phyloP scores from a whole-genome alignment of 1,140 invertebrate genomes.

The Halictus rubicundus region DNA sequence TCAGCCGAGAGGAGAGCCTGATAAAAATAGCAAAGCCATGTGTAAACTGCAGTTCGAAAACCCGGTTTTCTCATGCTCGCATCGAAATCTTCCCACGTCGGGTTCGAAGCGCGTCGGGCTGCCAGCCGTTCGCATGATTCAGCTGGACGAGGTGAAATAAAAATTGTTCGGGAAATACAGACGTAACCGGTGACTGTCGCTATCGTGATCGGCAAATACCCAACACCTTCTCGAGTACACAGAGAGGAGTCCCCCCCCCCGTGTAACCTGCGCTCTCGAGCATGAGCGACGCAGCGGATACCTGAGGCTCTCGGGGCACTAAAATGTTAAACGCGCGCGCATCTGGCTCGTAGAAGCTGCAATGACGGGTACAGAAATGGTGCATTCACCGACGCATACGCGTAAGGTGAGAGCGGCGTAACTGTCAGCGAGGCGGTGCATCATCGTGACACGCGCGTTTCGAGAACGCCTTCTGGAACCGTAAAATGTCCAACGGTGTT shows the following conservation, averaged over 20 bases:
- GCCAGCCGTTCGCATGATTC: not conserved
- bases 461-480: constrained; percentile 15
- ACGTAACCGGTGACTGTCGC: constrained; percentile 20
- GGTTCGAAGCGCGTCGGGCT: not conserved
- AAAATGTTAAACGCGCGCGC: not conserved
- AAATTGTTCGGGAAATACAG: not conserved
- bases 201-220: constrained; percentile 23
- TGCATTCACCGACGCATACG: not conserved
- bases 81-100: not conserved
- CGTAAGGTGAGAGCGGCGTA: constrained; percentile 55
- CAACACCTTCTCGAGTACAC: constrained; percentile 17
- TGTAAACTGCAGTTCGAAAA: no score
- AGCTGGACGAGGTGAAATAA: not conserved
- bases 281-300: not conserved
- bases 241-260: not conserved
- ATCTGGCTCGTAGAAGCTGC: constrained; percentile 13
- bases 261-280: not conserved
- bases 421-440: constrained; percentile 55
- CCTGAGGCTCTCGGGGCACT: no score
- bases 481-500: constrained; percentile 52
- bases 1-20: no score
- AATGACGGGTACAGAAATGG: constrained; percentile 22
- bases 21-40: no score
- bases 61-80: not conserved
- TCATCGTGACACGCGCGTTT: constrained; percentile 55